Conservation (phyloP, 2,113 vertebrate genomes). For the Poeciliopsis occidentalis region DNA sequence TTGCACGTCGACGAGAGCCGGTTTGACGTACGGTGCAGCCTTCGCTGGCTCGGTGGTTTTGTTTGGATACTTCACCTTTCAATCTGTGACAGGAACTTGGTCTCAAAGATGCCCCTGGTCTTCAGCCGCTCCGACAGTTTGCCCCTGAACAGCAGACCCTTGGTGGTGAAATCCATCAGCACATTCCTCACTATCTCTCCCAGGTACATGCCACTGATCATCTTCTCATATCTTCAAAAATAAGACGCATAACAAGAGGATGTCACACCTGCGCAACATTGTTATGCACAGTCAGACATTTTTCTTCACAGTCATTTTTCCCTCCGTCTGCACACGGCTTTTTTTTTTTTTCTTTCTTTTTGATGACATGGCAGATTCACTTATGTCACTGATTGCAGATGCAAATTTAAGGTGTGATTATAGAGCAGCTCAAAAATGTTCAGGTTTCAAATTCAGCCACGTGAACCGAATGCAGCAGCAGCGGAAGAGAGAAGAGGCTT, state of each 20-base stretch:
- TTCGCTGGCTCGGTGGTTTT: too few relatives aligned
- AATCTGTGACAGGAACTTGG: conserved; percentile 96
- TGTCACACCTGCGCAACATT: fast-evolving
- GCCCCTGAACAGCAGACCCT: conserved; percentile 92
- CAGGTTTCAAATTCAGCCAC: neutral
- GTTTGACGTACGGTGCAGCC: too few relatives aligned
- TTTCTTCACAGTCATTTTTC: neutral
- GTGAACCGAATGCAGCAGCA: too few relatives aligned
- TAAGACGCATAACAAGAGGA: conserved; percentile 2
- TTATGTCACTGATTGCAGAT: too few relatives aligned
- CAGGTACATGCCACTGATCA: conserved; percentile 99
- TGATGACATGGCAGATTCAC: too few relatives aligned
- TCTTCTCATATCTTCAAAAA: conserved; percentile 91
- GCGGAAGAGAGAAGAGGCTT: neutral
- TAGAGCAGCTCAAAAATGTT: neutral
- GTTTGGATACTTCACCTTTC: conserved; percentile 83
- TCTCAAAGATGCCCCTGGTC: conserved; percentile 93
- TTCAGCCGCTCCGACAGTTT: conserved; percentile 93
- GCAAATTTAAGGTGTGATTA: too few relatives aligned
- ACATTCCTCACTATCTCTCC: conserved; percentile 95
- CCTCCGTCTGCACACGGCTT: neutral
- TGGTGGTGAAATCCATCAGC: conserved; percentile 89
- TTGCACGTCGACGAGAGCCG: too few relatives aligned
- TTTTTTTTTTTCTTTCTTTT: too few relatives aligned
- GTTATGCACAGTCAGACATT: neutral